Conservation (phyloP, 2,888 invertebrate genomes). For the Sinodicranocentrus sp. region DNA sequence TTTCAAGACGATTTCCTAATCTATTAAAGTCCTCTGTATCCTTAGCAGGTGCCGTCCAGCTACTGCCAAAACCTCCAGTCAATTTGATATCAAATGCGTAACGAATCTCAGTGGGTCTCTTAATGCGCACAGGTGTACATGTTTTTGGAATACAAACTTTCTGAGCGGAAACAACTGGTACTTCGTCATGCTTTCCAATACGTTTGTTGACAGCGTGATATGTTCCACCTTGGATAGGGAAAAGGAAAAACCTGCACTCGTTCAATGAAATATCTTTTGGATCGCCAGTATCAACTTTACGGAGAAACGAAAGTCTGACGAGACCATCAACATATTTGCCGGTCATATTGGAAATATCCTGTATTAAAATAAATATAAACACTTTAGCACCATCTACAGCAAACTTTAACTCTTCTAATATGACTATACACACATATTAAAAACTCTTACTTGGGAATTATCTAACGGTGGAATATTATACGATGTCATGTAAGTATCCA, state of each 20-base stretch:
- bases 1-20: conserved; percentile 84
- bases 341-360: conserved; percentile 85
- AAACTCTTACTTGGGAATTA: conserved; percentile 73
- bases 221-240: conserved; percentile 89
- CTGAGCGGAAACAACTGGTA: conserved; percentile 86
- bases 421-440: too few species aligned
- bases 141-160: conserved; percentile 86
- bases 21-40: conserved; percentile 87
- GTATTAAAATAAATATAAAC: conserved; percentile 77
- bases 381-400: too few species aligned
- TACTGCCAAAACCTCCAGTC: conserved; percentile 85
- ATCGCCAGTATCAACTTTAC: conserved; percentile 88
- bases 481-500: conserved; percentile 92
- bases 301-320: conserved; percentile 87
- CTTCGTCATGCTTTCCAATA: conserved; percentile 87
- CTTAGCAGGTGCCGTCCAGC: conserved; percentile 86
- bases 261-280: conserved; percentile 75
- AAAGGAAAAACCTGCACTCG: conserved; percentile 90
- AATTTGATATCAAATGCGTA: conserved; percentile 74
- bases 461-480: conserved; percentile 81
- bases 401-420: too few species aligned
- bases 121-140: conserved; percentile 68
- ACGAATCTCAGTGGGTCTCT: conserved; percentile 80
- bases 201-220: conserved; percentile 92
- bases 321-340: conserved; percentile 87